Evolutionary conservation across 2,888 invertebrate species (phyloP).

Genomic region (Mechanitis messenoides): DNA sequence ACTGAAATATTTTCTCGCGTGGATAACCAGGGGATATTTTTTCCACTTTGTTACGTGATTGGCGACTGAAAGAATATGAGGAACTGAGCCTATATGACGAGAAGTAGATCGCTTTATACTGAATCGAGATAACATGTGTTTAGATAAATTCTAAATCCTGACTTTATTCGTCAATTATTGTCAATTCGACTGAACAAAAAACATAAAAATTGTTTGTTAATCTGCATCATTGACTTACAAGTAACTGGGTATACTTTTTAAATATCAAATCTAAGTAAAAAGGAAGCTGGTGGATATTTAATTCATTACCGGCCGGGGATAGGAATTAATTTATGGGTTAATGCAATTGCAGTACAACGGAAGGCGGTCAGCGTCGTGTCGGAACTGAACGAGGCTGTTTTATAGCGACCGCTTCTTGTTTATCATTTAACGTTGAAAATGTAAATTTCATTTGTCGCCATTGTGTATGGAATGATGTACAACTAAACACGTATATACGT

Average conservation of each 20-base stretch:
- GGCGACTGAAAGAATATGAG: conserved; percentile 15
- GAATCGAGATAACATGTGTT: neutral
- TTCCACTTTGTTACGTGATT: conserved; percentile 23
- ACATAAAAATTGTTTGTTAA: too few species aligned
- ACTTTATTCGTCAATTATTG: too few species aligned
- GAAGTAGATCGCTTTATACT: neutral
- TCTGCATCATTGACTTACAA: too few species aligned
- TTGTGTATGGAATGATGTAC: conserved; percentile 1
- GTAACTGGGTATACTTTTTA: neutral
- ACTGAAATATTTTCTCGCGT: conserved; percentile 30
- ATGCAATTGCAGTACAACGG: conserved; percentile 40
- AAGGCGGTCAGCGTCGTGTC: conserved; percentile 4
- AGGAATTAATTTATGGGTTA: conserved; percentile 63
- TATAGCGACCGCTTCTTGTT: conserved; percentile 18
- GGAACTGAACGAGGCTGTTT: conserved; percentile 9
- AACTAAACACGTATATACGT: too few species aligned
- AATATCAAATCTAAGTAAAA: conserved; percentile 36
- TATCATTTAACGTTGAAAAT: conserved; percentile 23
- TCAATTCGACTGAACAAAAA: too few species aligned
- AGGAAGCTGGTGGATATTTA: conserved; percentile 37
- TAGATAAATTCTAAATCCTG: too few species aligned
- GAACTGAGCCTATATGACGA: neutral
- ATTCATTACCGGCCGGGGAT: conserved; percentile 47
- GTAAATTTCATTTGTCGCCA: neutral
- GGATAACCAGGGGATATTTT: conserved; percentile 25